Conservation (phyloP, 2,113 vertebrate species). For the Geococcyx californianus region DNA sequence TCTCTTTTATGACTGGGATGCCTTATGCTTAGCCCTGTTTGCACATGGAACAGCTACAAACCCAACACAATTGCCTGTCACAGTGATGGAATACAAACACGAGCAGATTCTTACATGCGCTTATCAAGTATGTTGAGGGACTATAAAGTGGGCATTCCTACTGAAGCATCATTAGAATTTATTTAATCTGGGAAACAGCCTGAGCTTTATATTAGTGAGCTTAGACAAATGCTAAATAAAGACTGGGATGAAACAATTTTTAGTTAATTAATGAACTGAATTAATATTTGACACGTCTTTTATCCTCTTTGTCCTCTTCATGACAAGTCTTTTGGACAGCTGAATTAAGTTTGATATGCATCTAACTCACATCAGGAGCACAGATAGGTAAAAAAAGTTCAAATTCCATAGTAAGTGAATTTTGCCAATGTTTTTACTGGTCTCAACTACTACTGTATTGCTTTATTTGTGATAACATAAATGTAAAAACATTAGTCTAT, state of each 20-base stretch:
- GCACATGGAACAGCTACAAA: background rate
- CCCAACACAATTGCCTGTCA: fast-evolving
- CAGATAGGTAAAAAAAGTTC: background rate
- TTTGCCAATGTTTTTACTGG: background rate
- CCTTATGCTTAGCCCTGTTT: background rate
- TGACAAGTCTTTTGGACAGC: background rate
- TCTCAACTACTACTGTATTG: background rate
- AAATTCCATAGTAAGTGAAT: background rate
- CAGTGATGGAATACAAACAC: background rate
- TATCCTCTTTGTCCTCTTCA: background rate
- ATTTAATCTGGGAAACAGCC: background rate
- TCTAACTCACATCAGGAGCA: background rate
- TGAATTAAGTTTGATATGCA: background rate
- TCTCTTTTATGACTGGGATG: background rate
- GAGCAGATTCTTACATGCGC: background rate
- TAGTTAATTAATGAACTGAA: background rate
- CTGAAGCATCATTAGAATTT: background rate
- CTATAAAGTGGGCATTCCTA: background rate
- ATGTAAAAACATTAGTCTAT: background rate
- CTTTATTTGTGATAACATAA: background rate
- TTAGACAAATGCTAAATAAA: background rate
- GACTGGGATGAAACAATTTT: background rate
- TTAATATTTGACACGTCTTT: background rate
- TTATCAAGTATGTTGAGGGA: background rate
- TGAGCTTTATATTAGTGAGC: background rate